Percentiles rank a stretch among this genome's conserved stretches.
phyloP scores from a whole-genome alignment of 2,113 vertebrate species.

The Amphiprion ocellaris region DNA sequence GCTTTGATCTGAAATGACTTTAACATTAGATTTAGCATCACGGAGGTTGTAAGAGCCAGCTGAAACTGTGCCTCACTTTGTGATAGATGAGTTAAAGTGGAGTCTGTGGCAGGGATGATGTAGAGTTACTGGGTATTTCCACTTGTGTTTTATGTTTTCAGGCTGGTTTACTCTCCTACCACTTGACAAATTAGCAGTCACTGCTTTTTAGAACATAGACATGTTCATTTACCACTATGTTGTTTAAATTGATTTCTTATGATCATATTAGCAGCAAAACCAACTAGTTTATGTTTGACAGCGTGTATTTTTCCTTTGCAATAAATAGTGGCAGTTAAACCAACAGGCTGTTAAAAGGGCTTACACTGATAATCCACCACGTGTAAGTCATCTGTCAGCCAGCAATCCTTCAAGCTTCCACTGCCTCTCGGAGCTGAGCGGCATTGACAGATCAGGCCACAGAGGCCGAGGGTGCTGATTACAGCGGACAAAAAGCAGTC shows the following conservation, averaged over 20 bases:
- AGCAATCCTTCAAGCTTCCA: conserved; percentile 46
- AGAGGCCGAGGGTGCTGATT: conserved; percentile 68
- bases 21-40: conserved; percentile 23
- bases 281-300: conserved; percentile 19
- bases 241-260: conserved; percentile 37
- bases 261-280: conserved; percentile 11
- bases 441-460: conserved; percentile 59
- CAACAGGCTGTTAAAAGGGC: conserved; percentile 24
- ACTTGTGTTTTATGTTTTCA: conserved; percentile 38
- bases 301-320: conserved; percentile 32
- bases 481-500: conserved; percentile 70
- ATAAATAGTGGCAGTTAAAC: conserved; percentile 24
- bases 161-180: conserved; percentile 1
- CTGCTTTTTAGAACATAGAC: conserved; percentile 14
- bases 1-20: conserved; percentile 1
- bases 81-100: conserved; percentile 30
- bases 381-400: conserved; percentile 36
- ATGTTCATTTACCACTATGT: conserved; percentile 10
- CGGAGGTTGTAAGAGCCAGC: not conserved
- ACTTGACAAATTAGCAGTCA: conserved; percentile 24
- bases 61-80: conserved; percentile 3
- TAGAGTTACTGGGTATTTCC: conserved; percentile 41
- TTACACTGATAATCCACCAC: conserved; percentile 34
- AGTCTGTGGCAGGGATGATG: conserved; percentile 53
- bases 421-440: conserved; percentile 38